Evolutionary conservation across 1,140 invertebrate species (phyloP).

Genomic region (Trialeurodes vaporariorum): DNA sequence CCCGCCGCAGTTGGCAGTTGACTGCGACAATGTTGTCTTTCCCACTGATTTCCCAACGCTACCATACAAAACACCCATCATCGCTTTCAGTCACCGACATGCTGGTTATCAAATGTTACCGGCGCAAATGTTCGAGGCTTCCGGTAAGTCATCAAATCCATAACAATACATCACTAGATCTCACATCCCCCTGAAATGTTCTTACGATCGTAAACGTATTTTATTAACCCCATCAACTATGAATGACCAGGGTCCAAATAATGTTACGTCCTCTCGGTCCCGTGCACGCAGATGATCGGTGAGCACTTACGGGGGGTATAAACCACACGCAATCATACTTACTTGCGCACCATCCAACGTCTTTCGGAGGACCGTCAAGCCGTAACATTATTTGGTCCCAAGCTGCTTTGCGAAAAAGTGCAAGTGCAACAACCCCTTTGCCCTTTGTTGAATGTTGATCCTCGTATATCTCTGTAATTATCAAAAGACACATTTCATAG

Average conservation of each 20-base stretch:
- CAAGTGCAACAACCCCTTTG: neutral
- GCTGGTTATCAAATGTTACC: conserved; percentile 68
- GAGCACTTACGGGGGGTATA: no score
- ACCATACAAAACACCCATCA: conserved; percentile 59
- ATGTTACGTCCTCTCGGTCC: no score
- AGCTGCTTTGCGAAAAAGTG: neutral
- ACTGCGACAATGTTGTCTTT: conserved; percentile 75
- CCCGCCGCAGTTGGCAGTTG: conserved; percentile 35
- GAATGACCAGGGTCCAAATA: neutral
- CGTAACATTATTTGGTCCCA: no score
- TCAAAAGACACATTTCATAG: no score
- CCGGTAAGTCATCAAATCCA: no score
- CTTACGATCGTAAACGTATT: neutral
- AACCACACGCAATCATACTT: no score
- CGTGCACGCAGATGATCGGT: no score
- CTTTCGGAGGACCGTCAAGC: no score
- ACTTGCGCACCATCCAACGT: no score
- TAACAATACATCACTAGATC: neutral
- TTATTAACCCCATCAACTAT: neutral
- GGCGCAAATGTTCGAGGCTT: conserved; percentile 41
- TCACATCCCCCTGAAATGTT: conserved; percentile 2
- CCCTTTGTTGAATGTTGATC: no score
- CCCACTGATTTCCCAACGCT: conserved; percentile 55
- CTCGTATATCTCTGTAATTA: no score
- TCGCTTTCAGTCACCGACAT: conserved; percentile 58